These are phyloP conservation scores for Oegoconia quadripuncta DNA, from an alignment of 2,888 invertebrate species.

Conservation along the genomic window DNA sequence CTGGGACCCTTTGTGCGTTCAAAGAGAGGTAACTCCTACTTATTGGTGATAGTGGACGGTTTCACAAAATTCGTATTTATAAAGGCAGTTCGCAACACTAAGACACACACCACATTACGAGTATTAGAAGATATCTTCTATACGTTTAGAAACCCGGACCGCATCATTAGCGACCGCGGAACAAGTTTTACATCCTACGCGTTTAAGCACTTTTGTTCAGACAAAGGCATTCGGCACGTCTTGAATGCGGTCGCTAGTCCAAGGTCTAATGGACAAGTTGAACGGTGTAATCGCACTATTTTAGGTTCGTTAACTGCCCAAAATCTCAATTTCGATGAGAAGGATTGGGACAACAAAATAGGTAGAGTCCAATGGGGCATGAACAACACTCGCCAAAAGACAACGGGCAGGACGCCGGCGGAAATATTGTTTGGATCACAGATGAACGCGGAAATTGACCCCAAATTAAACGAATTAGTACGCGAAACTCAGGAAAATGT, in stretches of 20 bases:
- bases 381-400: background rate
- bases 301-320: background rate
- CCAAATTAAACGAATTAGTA: background rate
- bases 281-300: too few relatives aligned
- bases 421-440: too few relatives aligned
- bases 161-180: conserved; percentile 8
- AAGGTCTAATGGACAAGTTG: conserved; percentile 1
- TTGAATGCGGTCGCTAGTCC: conserved; percentile 3
- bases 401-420: background rate
- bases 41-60: background rate
- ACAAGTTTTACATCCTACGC: conserved; percentile 9
- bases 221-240: conserved; percentile 1
- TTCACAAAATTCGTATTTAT: conserved; percentile 8
- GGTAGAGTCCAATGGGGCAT: conserved; percentile 3
- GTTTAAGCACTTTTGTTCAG: conserved; percentile 6
- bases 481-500: background rate
- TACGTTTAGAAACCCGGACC: conserved; percentile 6
- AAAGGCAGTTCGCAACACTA: conserved; percentile 14
- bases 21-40: background rate
- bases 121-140: conserved; percentile 10
- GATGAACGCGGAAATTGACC: background rate
- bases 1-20: too few relatives aligned
- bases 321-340: background rate
- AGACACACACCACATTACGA: background rate
- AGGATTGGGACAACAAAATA: background rate